Conservation (phyloP, 2,888 invertebrate species). For the Apamea sordens region DNA sequence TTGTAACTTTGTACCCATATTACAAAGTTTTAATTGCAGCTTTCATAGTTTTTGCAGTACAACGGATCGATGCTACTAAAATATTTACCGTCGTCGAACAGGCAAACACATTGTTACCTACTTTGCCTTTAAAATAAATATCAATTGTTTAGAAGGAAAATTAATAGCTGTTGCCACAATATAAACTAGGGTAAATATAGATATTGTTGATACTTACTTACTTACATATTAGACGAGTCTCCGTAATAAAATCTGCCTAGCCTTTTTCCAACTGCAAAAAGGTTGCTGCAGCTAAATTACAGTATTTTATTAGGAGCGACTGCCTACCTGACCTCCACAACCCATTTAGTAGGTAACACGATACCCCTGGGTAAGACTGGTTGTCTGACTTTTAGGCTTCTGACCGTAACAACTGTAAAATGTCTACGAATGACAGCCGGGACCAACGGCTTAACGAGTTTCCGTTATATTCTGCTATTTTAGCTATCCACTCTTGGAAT, state of each 20-base stretch:
- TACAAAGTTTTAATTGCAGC: slow-evolving; percentile 42
- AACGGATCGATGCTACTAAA: slow-evolving; percentile 48
- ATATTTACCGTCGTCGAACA: slow-evolving; percentile 39
- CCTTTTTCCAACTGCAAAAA: neutral
- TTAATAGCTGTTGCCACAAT: neutral
- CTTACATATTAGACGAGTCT: neutral
- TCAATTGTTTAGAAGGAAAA: neutral
- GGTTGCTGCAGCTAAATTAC: too few species aligned
- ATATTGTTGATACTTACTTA: too few species aligned
- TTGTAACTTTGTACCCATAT: slow-evolving; percentile 1
- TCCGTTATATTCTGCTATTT: too few species aligned
- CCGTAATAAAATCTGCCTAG: neutral
- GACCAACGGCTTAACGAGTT: too few species aligned
- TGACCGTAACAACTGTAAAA: too few species aligned
- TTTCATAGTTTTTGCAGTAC: slow-evolving; percentile 29
- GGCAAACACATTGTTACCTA: slow-evolving; percentile 1
- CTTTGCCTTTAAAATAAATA: slow-evolving; percentile 9
- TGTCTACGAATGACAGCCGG: too few species aligned
- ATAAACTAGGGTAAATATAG: neutral
- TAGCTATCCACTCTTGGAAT: neutral
- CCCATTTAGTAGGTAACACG: too few species aligned
- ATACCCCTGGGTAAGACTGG: too few species aligned
- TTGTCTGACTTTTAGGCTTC: too few species aligned
- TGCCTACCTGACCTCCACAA: too few species aligned
- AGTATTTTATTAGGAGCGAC: too few species aligned